These are phyloP conservation scores for Volucella zonaria DNA, from an alignment of 2,888 invertebrate species.

Conservation along the genomic window DNA sequence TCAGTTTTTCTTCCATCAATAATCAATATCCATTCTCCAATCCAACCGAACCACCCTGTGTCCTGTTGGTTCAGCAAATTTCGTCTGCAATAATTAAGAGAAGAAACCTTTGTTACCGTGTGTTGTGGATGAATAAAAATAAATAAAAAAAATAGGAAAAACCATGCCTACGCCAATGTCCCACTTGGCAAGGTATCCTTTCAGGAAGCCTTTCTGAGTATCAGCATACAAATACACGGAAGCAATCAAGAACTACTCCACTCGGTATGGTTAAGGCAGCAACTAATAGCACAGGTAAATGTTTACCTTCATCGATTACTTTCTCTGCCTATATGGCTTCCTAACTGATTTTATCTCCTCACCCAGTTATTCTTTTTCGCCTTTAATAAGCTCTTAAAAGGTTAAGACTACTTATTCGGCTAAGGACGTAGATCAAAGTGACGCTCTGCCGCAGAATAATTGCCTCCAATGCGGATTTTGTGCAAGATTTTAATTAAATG, in stretches of 20 bases:
- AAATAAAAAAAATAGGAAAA: background rate
- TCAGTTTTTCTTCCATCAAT: slow-evolving; percentile 19
- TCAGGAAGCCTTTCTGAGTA: slow-evolving; percentile 29
- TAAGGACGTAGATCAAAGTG: slow-evolving; percentile 33
- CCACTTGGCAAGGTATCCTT: slow-evolving; percentile 54
- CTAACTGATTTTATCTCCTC: slow-evolving; percentile 58
- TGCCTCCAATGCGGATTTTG: slow-evolving; percentile 72
- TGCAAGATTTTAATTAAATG: slow-evolving; percentile 71
- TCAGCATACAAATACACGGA: slow-evolving; percentile 1
- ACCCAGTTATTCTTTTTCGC: slow-evolving; percentile 27
- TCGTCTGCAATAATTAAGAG: slow-evolving; percentile 70
- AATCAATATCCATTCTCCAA: slow-evolving; percentile 45
- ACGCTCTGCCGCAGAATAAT: slow-evolving; percentile 57
- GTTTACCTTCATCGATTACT: slow-evolving; percentile 69
- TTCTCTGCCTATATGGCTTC: slow-evolving; percentile 55
- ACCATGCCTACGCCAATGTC: slow-evolving; percentile 49
- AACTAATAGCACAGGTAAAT: slow-evolving; percentile 58
- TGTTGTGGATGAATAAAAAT: background rate
- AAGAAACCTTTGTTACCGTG: slow-evolving; percentile 40
- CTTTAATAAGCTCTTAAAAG: slow-evolving; percentile 62
- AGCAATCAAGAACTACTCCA: slow-evolving; percentile 16
- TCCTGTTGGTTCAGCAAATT: slow-evolving; percentile 69
- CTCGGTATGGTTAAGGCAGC: slow-evolving; percentile 6
- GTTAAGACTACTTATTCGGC: slow-evolving; percentile 58
- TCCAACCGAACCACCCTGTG: slow-evolving; percentile 38